Conservation (phyloP, 2,888 invertebrate genomes). For the Clivina fossor region DNA sequence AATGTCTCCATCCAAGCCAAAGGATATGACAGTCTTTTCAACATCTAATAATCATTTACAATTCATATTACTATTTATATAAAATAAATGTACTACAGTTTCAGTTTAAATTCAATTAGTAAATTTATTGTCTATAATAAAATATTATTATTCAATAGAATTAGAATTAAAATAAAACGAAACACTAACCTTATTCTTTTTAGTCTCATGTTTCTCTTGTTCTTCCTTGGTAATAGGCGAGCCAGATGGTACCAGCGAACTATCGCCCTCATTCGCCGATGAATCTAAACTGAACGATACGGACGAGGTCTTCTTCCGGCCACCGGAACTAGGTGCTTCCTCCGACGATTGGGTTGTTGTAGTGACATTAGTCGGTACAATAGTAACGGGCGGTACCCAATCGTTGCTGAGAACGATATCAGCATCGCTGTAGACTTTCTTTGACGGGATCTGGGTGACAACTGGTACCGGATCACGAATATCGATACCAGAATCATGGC, state of each 20-base stretch:
- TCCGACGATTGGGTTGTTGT: conserved; percentile 59
- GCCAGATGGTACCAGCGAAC: conserved; percentile 56
- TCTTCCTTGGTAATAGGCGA: conserved; percentile 48
- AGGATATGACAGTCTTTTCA: conserved; percentile 88
- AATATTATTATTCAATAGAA: not conserved
- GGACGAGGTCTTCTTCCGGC: conserved; percentile 69
- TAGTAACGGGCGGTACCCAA: conserved; percentile 83
- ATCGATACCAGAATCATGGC: conserved; percentile 89
- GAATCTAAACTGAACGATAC: conserved; percentile 73
- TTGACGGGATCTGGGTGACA: conserved; percentile 65
- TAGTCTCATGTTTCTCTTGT: conserved; percentile 58
- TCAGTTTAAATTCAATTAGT: conserved; percentile 10
- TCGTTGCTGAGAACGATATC: conserved; percentile 85
- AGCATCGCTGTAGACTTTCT: conserved; percentile 82
- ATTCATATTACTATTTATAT: conserved; percentile 5
- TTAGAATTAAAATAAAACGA: conserved; percentile 3
- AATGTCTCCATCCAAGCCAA: conserved; percentile 90
- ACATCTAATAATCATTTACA: conserved; percentile 65
- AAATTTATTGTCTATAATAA: conserved; percentile 13
- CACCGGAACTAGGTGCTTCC: conserved; percentile 48
- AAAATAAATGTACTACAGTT: not conserved
- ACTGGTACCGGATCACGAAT: conserved; percentile 72
- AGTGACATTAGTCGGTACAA: conserved; percentile 69
- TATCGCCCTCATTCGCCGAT: conserved; percentile 58
- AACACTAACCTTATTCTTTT: conserved; percentile 59